Conservation (phyloP, 1,140 invertebrate species). For the Drosophila quadrilineata region DNA sequence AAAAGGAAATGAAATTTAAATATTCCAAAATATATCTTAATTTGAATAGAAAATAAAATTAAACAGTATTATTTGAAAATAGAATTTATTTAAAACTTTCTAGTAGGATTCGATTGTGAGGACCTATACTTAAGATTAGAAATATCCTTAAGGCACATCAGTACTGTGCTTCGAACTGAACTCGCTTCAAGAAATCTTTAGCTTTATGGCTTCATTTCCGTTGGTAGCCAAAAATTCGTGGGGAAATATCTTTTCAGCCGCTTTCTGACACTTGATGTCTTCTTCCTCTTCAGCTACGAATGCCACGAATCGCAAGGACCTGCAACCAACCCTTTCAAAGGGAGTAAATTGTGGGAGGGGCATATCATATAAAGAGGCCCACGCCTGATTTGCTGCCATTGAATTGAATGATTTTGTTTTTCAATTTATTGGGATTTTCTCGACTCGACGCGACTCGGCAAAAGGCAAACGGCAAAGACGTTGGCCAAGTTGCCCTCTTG, state of each 20-base stretch:
- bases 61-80: too few relatives aligned
- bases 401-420: constrained; percentile 79
- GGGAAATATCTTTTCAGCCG: neutral
- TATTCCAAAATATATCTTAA: too few relatives aligned
- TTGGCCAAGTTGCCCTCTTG: neutral
- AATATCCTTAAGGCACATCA: too few relatives aligned
- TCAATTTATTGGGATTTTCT: constrained; percentile 76
- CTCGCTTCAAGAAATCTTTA: neutral
- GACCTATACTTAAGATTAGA: too few relatives aligned
- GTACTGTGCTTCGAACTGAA: too few relatives aligned
- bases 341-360: neutral
- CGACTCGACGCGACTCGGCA: constrained; percentile 19
- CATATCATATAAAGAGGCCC: too few relatives aligned
- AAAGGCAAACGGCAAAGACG: neutral
- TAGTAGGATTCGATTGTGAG: too few relatives aligned
- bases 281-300: constrained; percentile 44
- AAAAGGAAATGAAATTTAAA: too few relatives aligned
- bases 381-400: constrained; percentile 70
- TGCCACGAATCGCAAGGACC: constrained; percentile 12
- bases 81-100: too few relatives aligned
- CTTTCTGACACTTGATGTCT: constrained; percentile 55
- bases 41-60: too few relatives aligned
- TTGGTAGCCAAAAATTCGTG: too few relatives aligned
- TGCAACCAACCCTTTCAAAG: constrained; percentile 42
- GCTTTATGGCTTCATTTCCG: constrained; percentile 1